phyloP scores from a whole-genome alignment of 2,113 vertebrate genomes.

The Rousettus leschenaultii region DNA sequence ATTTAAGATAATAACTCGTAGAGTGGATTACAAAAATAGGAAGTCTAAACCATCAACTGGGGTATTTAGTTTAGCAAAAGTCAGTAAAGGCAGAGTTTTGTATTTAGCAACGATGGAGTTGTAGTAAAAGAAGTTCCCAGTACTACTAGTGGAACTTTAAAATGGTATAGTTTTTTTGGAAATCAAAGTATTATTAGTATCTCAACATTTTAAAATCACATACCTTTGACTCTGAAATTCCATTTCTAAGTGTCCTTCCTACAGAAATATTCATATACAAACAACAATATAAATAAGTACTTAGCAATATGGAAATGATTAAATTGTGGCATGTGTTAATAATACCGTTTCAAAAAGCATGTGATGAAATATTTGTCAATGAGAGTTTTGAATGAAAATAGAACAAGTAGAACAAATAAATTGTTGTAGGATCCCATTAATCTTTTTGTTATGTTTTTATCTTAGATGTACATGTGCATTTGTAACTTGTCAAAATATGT shows the following conservation, averaged over 20 bases:
- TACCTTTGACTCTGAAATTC: neutral
- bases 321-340: neutral
- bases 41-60: neutral
- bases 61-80: conserved; percentile 24
- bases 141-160: neutral
- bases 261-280: neutral
- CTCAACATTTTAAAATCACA: conserved; percentile 18
- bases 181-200: neutral
- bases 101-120: neutral
- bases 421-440: neutral
- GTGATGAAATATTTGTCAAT: neutral
- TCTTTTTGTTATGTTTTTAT: neutral
- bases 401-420: neutral
- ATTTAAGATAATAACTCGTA: neutral
- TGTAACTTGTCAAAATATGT: neutral
- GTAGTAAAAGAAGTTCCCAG: neutral
- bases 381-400: conserved; percentile 9
- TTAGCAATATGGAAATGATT: neutral
- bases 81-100: conserved; percentile 16
- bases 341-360: neutral
- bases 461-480: neutral
- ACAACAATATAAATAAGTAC: neutral
- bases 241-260: neutral
- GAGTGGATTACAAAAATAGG: neutral
- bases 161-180: neutral